A percentile compares a stretch with the other conserved stretches of the same genome.
phyloP scores from a whole-genome alignment of 35 echinoderm and acorn worm genomes.

The Patiria miniata region DNA sequence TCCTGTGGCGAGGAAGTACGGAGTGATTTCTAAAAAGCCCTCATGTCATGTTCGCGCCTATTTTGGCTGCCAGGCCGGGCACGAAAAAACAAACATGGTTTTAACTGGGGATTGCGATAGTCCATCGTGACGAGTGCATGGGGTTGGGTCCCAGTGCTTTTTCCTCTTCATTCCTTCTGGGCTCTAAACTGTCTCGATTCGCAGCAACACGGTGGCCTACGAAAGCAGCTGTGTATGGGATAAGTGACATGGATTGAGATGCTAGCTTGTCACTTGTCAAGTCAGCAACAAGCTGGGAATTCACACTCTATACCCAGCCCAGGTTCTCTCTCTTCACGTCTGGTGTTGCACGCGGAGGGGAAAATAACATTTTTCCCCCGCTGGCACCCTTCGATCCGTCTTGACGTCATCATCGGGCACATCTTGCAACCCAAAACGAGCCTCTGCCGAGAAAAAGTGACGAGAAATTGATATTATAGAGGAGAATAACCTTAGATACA shows the following conservation, averaged over 20 bases:
- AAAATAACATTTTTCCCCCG: slow-evolving; percentile 20
- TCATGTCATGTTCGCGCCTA: slow-evolving; percentile 6
- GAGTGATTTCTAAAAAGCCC: neutral
- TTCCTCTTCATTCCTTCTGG: neutral
- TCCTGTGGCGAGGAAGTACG: neutral
- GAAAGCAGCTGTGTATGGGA: neutral
- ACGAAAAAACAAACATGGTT: slow-evolving; percentile 28
- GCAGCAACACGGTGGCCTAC: neutral
- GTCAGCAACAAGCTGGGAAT: neutral
- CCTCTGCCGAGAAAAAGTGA: too few relatives aligned
- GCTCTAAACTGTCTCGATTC: neutral
- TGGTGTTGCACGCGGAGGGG: neutral
- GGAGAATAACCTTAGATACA: too few relatives aligned
- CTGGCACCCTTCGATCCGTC: neutral
- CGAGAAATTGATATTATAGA: too few relatives aligned
- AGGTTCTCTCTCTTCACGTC: neutral
- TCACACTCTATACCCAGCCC: too few relatives aligned
- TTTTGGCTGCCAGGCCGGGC: slow-evolving; percentile 4
- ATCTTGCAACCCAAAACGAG: too few relatives aligned
- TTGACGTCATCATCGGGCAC: slow-evolving; percentile 7
- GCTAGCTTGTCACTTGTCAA: slow-evolving; percentile 9
- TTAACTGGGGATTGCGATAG: slow-evolving; percentile 7
- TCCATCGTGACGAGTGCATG: neutral
- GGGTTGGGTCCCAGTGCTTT: neutral
- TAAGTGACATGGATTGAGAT: neutral